These are phyloP conservation scores for Cossypha dichroa DNA, from an alignment of 2,797 vertebrate genomes.

Conservation along the genomic window DNA sequence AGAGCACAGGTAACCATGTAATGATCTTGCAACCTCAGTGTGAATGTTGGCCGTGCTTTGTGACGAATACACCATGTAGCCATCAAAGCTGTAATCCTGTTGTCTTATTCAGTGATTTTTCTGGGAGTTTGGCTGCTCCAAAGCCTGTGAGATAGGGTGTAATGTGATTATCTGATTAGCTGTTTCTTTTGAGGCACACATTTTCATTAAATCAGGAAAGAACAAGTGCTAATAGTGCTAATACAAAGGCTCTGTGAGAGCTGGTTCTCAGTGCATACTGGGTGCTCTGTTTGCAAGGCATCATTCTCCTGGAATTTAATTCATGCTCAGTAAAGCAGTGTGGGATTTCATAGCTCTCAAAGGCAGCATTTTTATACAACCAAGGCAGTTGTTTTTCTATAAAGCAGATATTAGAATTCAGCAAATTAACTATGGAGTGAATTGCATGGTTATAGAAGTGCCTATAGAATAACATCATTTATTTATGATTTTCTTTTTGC, in stretches of 20 bases:
- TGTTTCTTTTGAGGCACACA: constrained; percentile 3
- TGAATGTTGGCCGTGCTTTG: background rate
- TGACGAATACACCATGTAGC: background rate
- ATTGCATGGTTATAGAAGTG: constrained; percentile 27
- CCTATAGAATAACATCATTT: background rate
- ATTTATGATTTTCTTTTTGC: background rate
- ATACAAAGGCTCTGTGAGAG: background rate
- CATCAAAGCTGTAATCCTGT: background rate
- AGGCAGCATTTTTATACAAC: background rate
- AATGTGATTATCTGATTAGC: constrained; percentile 31
- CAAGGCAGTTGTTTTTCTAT: background rate
- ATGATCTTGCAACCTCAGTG: background rate
- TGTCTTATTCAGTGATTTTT: constrained; percentile 5
- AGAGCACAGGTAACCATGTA: constrained; percentile 36
- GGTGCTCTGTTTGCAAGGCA: background rate
- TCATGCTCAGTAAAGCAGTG: background rate
- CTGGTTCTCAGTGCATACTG: background rate
- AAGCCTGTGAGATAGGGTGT: background rate
- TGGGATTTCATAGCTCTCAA: background rate
- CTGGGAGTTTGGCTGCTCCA: background rate
- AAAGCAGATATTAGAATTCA: background rate
- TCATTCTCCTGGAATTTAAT: background rate
- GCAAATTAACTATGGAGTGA: background rate
- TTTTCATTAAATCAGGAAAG: background rate
- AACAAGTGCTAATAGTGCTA: background rate